A percentile compares a stretch with the other conserved stretches of the same genome.
Evolutionary conservation across 2,888 invertebrate species (phyloP).

Genomic region (Lithophane leautieri): DNA sequence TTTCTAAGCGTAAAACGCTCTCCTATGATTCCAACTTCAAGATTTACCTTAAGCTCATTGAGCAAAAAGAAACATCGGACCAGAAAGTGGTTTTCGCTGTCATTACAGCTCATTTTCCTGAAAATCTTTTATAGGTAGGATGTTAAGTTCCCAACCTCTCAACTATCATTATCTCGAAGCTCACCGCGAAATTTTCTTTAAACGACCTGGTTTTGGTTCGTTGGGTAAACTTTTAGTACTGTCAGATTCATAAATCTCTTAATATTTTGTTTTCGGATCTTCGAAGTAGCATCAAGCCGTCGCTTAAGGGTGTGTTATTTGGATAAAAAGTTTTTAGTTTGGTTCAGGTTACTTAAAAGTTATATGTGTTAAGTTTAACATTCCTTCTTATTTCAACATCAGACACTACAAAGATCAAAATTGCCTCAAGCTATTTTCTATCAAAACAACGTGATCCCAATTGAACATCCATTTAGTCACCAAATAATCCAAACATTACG

Average conservation of each 20-base stretch:
- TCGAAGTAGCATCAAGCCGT: not conserved
- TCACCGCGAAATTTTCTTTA: conserved; percentile 74
- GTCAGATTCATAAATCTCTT: conserved; percentile 32
- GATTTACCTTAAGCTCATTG: conserved; percentile 74
- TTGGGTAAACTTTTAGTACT: conserved; percentile 49
- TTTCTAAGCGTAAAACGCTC: conserved; percentile 25
- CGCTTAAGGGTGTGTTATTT: not conserved
- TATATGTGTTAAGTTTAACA: not conserved
- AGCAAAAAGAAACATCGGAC: conserved; percentile 79
- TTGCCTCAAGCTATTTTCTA: not conserved
- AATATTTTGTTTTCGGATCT: conserved; percentile 37
- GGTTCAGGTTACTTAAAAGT: not conserved
- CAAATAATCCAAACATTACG: conserved; percentile 2
- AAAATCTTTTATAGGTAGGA: conserved; percentile 80
- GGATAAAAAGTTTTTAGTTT: not conserved
- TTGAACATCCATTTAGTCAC: not conserved
- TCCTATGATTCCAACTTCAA: conserved; percentile 38
- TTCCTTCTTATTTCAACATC: not conserved
- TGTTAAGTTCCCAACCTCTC: conserved; percentile 74
- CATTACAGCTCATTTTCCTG: conserved; percentile 82
- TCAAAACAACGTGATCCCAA: not conserved
- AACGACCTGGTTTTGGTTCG: conserved; percentile 55
- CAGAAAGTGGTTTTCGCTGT: conserved; percentile 83
- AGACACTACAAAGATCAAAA: not conserved
- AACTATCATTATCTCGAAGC: conserved; percentile 79